A percentile compares a stretch with the other conserved stretches of the same genome.
These are phyloP conservation scores for Yasuhikotakia modesta DNA, from an alignment of 2,797 vertebrate genomes.

Conservation along the genomic window DNA sequence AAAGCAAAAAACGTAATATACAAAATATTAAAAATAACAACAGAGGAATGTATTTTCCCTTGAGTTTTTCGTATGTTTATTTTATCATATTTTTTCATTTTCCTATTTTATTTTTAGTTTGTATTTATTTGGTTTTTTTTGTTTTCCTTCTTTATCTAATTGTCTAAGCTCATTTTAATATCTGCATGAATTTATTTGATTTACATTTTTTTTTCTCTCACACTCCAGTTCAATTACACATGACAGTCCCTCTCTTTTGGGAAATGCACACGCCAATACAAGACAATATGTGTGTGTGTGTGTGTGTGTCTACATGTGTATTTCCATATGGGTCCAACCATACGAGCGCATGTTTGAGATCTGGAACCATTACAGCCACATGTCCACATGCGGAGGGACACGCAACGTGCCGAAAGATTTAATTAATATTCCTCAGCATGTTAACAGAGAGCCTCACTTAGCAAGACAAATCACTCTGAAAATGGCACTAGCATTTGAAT, in stretches of 20 bases:
- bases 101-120: background rate
- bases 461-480: slow-evolving; percentile 67
- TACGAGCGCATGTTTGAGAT: slow-evolving; percentile 44
- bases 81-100: slow-evolving; percentile 18
- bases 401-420: slow-evolving; percentile 35
- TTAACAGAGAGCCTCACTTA: slow-evolving; percentile 71
- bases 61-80: slow-evolving; percentile 29
- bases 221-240: slow-evolving; percentile 50
- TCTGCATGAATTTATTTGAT: slow-evolving; percentile 64
- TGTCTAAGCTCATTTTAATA: slow-evolving; percentile 59
- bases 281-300: slow-evolving; percentile 8
- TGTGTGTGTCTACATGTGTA: slow-evolving; percentile 3
- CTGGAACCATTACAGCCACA: slow-evolving; percentile 43
- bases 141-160: slow-evolving; percentile 22
- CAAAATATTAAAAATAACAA: slow-evolving; percentile 3
- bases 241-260: slow-evolving; percentile 50
- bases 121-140: background rate
- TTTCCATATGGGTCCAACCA: slow-evolving; percentile 35
- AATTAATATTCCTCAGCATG: slow-evolving; percentile 54
- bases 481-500: slow-evolving; percentile 66
- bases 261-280: slow-evolving; percentile 29
- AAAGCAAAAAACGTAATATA: slow-evolving; percentile 11
- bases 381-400: slow-evolving; percentile 44
- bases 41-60: slow-evolving; percentile 14
- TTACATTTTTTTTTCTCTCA: slow-evolving; percentile 59